Evolutionary conservation across 2,113 vertebrate species (phyloP), one percentile per base, ranked within the genome.

Genomic region (Crotalus tigris): DNA sequence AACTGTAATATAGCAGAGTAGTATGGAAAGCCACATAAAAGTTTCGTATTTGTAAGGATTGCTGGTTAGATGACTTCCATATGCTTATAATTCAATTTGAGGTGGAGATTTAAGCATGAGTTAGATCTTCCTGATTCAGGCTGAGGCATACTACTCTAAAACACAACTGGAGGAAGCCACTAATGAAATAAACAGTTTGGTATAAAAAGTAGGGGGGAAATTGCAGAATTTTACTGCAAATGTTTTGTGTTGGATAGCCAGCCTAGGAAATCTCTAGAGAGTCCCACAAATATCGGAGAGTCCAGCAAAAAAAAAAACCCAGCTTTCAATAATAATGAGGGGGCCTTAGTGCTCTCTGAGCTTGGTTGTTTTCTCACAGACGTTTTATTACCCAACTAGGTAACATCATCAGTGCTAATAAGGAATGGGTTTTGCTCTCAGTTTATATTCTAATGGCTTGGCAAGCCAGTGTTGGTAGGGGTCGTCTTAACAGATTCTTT

Each of bases 31-130:
- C 92, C n/a, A 85, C 88, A 93, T 54, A 54, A 64, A 90, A 90
- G 46, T 54, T 90, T 51, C 4, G 13, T 26, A 93, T 93, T 90
- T 87, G 88, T 64, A 54, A 58, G 26, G 57, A 53, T 44, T 90
- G 46, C 49, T 64, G 49, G 89, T 13, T 90, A 53, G 88, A 90
- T 87, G 92, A 44, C 46, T 93, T 90, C 92, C 92, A 93, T 93
- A 90, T 90, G 92, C 57, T 90, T 54, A 86, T 90, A 61, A 93
- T 93, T 93, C 7, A 23, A 39, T 85, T 29, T 87, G 75, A 64
- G 57, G 81, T 39, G 23, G 44, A 86, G 92, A 64, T 86, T 59
- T 85, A 86, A 89, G 64, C 53, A 89, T 29, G 54, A 58, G 61
- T 69, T 92, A 44, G 13, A 55, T 88, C 24, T 89, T 58, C 39